A percentile compares a stretch with the other conserved stretches of the same genome.
Evolutionary conservation across 2,888 invertebrate species (phyloP).

Genomic region (Drosophila suboccidentalis): DNA sequence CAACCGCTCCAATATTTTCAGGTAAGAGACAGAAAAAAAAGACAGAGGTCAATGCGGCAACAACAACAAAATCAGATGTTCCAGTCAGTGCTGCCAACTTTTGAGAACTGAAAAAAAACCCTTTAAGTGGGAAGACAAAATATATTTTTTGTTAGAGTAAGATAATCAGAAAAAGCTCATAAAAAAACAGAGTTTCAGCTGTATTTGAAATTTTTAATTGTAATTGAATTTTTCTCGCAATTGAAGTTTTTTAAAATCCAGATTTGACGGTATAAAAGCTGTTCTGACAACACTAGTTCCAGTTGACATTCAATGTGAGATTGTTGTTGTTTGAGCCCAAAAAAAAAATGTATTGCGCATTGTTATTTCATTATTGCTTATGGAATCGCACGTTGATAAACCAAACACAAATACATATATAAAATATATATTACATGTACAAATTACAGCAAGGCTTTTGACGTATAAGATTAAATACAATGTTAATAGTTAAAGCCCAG

Average conservation of each 20-base stretch:
- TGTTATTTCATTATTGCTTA: constrained; percentile 43
- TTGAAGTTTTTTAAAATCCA: not conserved
- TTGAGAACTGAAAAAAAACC: not conserved
- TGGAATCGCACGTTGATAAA: constrained; percentile 47
- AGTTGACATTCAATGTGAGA: constrained; percentile 17
- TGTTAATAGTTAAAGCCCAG: constrained; percentile 21
- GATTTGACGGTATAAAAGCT: not conserved
- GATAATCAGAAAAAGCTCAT: not conserved
- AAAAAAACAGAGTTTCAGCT: not conserved
- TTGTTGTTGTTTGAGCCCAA: constrained; percentile 18
- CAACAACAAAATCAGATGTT: constrained; percentile 34
- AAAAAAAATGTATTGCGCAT: constrained; percentile 53
- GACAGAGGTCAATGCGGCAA: constrained; percentile 3
- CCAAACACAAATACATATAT: constrained; percentile 16
- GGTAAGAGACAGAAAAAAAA: constrained; percentile 66
- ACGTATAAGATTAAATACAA: constrained; percentile 3
- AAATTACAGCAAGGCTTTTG: constrained; percentile 28
- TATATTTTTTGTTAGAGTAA: too few relatives aligned
- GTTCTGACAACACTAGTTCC: not conserved
- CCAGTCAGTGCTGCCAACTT: constrained; percentile 7
- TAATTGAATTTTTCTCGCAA: not conserved
- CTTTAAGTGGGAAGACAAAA: too few relatives aligned
- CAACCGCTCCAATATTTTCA: constrained; percentile 80
- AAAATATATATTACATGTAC: not conserved
- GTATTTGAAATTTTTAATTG: too few relatives aligned